These are phyloP conservation scores for Salvelinus alpinus DNA, from an alignment of 2,113 vertebrate genomes.

Conservation along the genomic window DNA sequence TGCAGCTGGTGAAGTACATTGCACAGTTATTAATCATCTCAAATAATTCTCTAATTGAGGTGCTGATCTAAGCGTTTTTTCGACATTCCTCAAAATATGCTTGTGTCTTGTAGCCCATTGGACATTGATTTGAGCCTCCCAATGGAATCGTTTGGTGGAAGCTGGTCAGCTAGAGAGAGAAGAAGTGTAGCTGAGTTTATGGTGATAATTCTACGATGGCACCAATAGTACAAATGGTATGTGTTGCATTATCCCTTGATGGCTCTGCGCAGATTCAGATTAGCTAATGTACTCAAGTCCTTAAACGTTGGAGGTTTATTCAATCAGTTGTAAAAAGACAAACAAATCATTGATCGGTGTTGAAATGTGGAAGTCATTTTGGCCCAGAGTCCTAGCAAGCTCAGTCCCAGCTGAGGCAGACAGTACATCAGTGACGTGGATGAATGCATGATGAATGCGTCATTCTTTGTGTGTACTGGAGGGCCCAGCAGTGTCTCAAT, in stretches of 20 bases:
- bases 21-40: background rate
- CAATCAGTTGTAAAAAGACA: conserved; percentile 13
- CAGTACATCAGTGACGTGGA: conserved; percentile 48
- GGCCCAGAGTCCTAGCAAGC: conserved; percentile 35
- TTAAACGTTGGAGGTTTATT: background rate
- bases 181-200: background rate
- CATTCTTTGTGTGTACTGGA: conserved; percentile 33
- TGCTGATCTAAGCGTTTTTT: too few relatives aligned
- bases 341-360: conserved; percentile 37
- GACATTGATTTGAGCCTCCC: background rate
- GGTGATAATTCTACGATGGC: background rate
- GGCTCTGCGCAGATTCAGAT: background rate
- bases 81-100: background rate
- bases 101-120: background rate
- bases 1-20: background rate
- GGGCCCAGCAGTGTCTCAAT: conserved; percentile 41
- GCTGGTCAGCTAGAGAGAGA: background rate
- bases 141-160: background rate
- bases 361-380: conserved; percentile 67
- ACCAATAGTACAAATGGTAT: conserved; percentile 13
- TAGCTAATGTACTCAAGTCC: background rate
- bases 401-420: conserved; percentile 53
- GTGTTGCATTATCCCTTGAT: background rate
- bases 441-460: conserved; percentile 24
- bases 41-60: background rate